A percentile compares a stretch with the other conserved stretches of the same genome.
Conservation (phyloP, 1,140 invertebrate species). For the Heliconius hewitsoni region DNA sequence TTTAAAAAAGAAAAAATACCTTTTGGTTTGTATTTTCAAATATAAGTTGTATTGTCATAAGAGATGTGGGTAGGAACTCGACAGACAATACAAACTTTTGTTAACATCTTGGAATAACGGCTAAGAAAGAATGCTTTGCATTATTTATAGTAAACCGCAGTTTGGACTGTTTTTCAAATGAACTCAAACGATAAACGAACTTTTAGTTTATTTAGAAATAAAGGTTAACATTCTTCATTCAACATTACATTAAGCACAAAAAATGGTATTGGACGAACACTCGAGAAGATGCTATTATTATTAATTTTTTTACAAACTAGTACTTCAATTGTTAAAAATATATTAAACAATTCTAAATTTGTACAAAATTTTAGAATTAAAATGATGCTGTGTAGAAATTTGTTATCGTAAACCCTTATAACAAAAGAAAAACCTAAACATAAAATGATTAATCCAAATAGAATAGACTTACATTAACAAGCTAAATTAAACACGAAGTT, state of each 20-base stretch:
- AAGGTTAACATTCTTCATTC: background rate
- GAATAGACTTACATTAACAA: constrained; percentile 16
- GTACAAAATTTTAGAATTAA: background rate
- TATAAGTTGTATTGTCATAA: background rate
- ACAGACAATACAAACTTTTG: background rate
- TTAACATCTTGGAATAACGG: background rate
- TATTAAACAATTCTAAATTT: too few relatives aligned
- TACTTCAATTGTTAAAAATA: too few relatives aligned
- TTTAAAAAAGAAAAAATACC: background rate
- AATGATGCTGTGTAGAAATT: too few relatives aligned
- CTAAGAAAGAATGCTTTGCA: background rate
- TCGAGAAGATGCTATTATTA: too few relatives aligned
- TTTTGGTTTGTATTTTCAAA: background rate
- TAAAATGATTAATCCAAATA: constrained; percentile 8
- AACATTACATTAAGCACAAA: background rate
- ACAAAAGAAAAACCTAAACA: constrained; percentile 24
- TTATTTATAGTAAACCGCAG: background rate
- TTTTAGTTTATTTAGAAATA: background rate
- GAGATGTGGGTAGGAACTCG: background rate
- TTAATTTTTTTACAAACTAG: too few relatives aligned
- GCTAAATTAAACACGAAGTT: constrained; percentile 15
- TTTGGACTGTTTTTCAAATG: background rate
- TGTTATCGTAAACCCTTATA: background rate
- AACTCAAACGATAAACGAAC: background rate
- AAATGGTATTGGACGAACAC: too few relatives aligned